phyloP scores from a whole-genome alignment of 2,797 vertebrate genomes.

The Poecilia gillii region DNA sequence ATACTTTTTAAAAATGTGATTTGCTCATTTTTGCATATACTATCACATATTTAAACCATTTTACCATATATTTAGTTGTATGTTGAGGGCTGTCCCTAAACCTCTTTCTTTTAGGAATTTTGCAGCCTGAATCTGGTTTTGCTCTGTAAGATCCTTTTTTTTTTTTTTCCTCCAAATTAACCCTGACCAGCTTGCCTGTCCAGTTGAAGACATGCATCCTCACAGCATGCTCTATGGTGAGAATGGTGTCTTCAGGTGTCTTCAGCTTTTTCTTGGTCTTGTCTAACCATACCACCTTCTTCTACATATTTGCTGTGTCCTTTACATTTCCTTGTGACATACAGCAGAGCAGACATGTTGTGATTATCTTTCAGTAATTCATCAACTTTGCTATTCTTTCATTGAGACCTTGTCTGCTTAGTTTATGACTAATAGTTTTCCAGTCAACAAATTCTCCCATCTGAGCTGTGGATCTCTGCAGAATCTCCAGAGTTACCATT shows the following conservation, averaged over 20 bases:
- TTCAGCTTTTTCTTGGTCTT: not conserved
- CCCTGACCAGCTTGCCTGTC: not conserved
- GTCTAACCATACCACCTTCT: not conserved
- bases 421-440: not conserved
- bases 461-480: not conserved
- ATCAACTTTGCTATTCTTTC: not conserved
- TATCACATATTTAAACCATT: not conserved
- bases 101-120: not conserved
- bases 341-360: not conserved
- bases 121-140: not conserved
- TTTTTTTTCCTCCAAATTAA: not conserved
- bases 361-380: not conserved
- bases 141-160: not conserved
- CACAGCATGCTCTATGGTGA: not conserved
- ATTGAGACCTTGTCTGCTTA: not conserved
- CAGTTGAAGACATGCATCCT: not conserved
- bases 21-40: not conserved
- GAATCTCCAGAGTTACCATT: no score
- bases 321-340: not conserved
- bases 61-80: not conserved
- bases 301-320: no score
- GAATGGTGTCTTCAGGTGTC: not conserved
- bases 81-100: not conserved
- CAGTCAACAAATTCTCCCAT: not conserved
- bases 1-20: not conserved